Percentiles rank a stretch among this genome's conserved stretches.
Conservation (phyloP, 1,140 invertebrate species). For the Ceratosolen fusciceps region DNA sequence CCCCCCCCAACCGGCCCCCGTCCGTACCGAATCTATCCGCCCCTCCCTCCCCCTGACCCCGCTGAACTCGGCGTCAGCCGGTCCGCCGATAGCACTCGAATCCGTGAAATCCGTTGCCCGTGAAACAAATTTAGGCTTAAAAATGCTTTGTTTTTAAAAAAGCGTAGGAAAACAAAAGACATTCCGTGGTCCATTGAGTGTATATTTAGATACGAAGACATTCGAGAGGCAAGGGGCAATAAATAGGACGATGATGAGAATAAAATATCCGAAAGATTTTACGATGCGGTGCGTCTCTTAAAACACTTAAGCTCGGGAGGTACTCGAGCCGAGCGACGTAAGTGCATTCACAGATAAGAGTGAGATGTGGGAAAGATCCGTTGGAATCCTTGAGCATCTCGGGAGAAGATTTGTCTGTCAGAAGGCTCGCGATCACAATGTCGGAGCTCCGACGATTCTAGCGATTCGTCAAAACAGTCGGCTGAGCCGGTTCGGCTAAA, state of each 20-base stretch:
- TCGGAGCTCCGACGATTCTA: neutral
- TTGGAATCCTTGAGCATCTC: slow-evolving; percentile 13
- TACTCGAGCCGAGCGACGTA: neutral
- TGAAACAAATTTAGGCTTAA: too few species aligned
- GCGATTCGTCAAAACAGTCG: too few species aligned
- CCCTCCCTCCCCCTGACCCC: too few species aligned
- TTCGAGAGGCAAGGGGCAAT: neutral
- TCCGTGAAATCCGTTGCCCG: too few species aligned
- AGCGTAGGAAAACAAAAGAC: too few species aligned
- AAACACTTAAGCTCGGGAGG: neutral
- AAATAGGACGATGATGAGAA: neutral
- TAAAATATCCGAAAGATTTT: neutral
- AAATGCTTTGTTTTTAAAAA: too few species aligned
- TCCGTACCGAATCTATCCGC: too few species aligned
- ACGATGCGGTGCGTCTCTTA: neutral
- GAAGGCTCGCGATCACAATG: neutral
- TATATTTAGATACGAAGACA: neutral
- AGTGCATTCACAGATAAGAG: slow-evolving; percentile 13
- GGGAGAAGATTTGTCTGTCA: slow-evolving; percentile 7
- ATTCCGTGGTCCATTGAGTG: too few species aligned
- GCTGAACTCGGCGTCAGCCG: too few species aligned
- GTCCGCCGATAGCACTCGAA: too few species aligned
- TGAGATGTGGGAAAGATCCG: slow-evolving; percentile 4
- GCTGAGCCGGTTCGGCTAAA: too few species aligned
- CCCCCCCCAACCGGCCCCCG: too few species aligned